Evolutionary conservation across 2,797 vertebrate species (phyloP).

Genomic region (Acanthurus lineatus): DNA sequence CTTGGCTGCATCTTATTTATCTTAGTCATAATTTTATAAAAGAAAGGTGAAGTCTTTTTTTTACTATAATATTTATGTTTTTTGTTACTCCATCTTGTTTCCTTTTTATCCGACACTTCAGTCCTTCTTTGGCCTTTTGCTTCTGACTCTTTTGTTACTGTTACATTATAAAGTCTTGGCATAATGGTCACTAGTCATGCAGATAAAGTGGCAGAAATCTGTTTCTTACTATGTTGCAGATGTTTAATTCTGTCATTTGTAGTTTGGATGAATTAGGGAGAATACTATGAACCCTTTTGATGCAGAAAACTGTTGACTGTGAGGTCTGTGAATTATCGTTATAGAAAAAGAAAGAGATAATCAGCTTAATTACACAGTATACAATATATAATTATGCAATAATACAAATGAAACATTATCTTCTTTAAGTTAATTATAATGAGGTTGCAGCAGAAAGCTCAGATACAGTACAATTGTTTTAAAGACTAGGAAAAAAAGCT

Average conservation of each 20-base stretch:
- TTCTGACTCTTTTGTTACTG: too few species aligned
- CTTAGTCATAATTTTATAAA: too few species aligned
- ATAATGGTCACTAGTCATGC: not conserved
- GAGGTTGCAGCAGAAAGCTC: slow-evolving; percentile 1
- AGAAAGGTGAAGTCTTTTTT: too few species aligned
- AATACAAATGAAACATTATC: not conserved
- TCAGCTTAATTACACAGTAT: slow-evolving; percentile 5
- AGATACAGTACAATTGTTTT: not conserved
- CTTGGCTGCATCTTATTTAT: too few species aligned
- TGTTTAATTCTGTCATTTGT: not conserved
- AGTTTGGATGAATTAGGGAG: not conserved
- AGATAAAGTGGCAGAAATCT: not conserved
- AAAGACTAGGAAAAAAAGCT: not conserved
- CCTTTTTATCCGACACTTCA: too few species aligned
- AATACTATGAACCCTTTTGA: not conserved
- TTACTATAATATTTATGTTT: too few species aligned
- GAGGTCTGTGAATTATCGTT: not conserved
- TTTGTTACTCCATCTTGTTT: too few species aligned
- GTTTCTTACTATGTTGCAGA: not conserved
- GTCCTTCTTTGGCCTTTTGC: too few species aligned
- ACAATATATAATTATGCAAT: too few species aligned
- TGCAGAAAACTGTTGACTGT: not conserved
- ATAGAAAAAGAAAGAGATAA: slow-evolving; percentile 1
- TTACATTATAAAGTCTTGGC: not conserved
- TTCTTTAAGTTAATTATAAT: not conserved